Percentiles rank a stretch among this genome's conserved stretches.
These are phyloP conservation scores for Trogon surrucura DNA, from an alignment of 2,113 vertebrate species.

Conservation along the genomic window DNA sequence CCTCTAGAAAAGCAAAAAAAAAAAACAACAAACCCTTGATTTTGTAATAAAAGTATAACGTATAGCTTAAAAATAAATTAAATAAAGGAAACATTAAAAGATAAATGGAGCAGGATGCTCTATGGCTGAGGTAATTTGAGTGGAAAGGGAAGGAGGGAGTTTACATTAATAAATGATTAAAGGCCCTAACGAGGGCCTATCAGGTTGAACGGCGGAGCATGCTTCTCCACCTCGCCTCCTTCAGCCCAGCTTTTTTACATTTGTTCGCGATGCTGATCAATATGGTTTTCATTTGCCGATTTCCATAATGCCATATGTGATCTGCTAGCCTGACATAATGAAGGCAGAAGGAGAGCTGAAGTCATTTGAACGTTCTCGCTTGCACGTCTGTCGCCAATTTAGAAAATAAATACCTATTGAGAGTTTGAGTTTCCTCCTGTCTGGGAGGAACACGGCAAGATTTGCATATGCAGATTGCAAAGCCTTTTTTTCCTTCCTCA, in stretches of 20 bases:
- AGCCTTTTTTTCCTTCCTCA: background rate
- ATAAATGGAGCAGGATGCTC: constrained; percentile 86
- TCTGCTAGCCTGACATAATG: constrained; percentile 78
- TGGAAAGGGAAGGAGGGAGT: constrained; percentile 80
- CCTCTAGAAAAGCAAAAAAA: constrained; percentile 59
- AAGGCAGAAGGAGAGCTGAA: constrained; percentile 80
- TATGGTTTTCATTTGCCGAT: constrained; percentile 88
- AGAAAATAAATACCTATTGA: constrained; percentile 77
- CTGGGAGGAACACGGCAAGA: constrained; percentile 55
- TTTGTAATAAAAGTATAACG: constrained; percentile 82
- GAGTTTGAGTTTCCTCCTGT: constrained; percentile 71
- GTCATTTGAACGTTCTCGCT: constrained; percentile 77
- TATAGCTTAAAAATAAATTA: constrained; percentile 87
- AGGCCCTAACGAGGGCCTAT: constrained; percentile 83
- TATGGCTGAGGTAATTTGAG: constrained; percentile 85
- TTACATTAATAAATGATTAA: constrained; percentile 89
- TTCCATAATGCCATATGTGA: constrained; percentile 85
- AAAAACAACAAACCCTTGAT: constrained; percentile 38
- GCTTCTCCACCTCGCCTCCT: constrained; percentile 73
- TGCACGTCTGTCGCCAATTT: constrained; percentile 78
- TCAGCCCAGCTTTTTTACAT: constrained; percentile 79
- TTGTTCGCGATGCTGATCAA: constrained; percentile 84
- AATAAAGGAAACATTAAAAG: constrained; percentile 88
- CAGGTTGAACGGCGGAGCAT: constrained; percentile 79
- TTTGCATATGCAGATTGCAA: constrained; percentile 67